phyloP scores from a whole-genome alignment of 2,113 vertebrate species.

The Amphiprion percula region DNA sequence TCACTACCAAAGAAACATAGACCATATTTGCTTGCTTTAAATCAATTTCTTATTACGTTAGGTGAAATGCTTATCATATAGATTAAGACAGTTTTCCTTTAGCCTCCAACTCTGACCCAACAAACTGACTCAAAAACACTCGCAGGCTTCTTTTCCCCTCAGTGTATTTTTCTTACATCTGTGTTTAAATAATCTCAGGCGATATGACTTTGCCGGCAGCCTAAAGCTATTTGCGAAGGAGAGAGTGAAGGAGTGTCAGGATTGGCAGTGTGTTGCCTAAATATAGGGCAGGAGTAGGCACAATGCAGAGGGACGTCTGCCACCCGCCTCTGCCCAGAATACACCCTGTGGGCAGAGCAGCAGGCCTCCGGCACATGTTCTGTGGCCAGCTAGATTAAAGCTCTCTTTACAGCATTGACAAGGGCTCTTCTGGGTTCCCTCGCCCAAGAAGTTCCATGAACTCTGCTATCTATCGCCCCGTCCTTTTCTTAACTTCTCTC shows the following conservation, averaged over 20 bases:
- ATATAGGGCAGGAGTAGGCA: constrained; percentile 83
- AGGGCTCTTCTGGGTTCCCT: constrained; percentile 80
- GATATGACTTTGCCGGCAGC: constrained; percentile 63
- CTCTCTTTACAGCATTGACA: constrained; percentile 85
- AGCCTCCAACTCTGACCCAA: neutral
- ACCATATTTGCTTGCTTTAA: neutral
- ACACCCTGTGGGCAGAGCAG: constrained; percentile 83
- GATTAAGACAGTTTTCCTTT: neutral
- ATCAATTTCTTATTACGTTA: neutral
- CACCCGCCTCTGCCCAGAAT: constrained; percentile 82
- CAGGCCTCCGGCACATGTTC: constrained; percentile 83
- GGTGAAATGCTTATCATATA: neutral
- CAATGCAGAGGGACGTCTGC: constrained; percentile 79
- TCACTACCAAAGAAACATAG: neutral
- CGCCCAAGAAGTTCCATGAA: constrained; percentile 83
- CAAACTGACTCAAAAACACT: constrained; percentile 8
- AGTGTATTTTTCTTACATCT: constrained; percentile 46
- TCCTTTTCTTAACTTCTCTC: constrained; percentile 7
- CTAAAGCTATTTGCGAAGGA: constrained; percentile 78
- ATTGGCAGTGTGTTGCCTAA: constrained; percentile 76
- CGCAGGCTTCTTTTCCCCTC: neutral
- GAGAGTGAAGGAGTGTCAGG: constrained; percentile 72
- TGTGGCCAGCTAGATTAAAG: constrained; percentile 87
- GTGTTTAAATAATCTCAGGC: constrained; percentile 59
- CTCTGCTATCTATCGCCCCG: constrained; percentile 70